A percentile compares a stretch with the other conserved stretches of the same genome.
These are phyloP conservation scores for Lithophane leautieri DNA, from an alignment of 2,888 invertebrate species.

Conservation along the genomic window DNA sequence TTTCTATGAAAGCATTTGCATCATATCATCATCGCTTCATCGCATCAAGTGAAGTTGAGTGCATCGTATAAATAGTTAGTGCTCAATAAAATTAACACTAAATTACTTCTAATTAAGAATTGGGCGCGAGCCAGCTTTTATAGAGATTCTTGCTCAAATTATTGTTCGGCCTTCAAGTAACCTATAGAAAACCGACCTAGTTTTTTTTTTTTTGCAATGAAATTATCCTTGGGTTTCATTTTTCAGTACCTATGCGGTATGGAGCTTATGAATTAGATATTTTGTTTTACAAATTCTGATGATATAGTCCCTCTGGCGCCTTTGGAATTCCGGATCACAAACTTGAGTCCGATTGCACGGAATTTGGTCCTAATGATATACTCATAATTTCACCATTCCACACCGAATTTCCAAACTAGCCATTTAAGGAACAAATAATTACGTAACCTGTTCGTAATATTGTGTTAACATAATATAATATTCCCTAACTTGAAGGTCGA, in stretches of 20 bases:
- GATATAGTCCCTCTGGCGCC: background rate
- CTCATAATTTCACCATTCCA: background rate
- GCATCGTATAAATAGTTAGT: background rate
- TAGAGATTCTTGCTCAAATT: slow-evolving; percentile 14
- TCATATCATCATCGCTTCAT: no score
- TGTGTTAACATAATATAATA: background rate
- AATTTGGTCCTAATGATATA: background rate
- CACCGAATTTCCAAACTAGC: background rate
- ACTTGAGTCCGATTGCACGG: background rate
- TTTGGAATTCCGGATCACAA: background rate
- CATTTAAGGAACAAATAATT: background rate
- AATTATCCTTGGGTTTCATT: background rate
- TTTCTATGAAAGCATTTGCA: background rate
- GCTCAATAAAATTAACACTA: slow-evolving; percentile 29
- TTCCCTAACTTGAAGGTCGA: background rate
- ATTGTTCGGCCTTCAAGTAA: slow-evolving; percentile 16
- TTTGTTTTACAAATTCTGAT: background rate
- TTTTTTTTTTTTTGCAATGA: slow-evolving; percentile 7
- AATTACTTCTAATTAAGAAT: slow-evolving; percentile 28
- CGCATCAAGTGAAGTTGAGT: background rate
- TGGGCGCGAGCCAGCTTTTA: slow-evolving; percentile 38
- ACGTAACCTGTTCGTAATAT: background rate
- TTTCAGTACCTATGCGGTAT: no score
- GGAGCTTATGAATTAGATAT: background rate
- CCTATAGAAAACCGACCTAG: slow-evolving; percentile 3